phyloP scores from a whole-genome alignment of 2,888 invertebrate species.

The Morpho achilles region DNA sequence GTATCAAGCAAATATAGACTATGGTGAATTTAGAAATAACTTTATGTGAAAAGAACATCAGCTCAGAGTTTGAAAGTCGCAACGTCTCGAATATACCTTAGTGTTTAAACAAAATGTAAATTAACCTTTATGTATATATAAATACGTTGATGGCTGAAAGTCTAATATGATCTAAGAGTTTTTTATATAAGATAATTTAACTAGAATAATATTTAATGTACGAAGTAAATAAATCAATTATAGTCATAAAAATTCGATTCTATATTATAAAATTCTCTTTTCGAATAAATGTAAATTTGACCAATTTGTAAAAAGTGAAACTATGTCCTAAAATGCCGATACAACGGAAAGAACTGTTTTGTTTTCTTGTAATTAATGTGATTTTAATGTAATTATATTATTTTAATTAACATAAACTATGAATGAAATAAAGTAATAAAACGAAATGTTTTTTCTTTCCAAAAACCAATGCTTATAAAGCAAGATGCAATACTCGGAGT shows the following conservation, averaged over 20 bases:
- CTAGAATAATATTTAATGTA: background rate
- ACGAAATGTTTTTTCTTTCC: too few relatives aligned
- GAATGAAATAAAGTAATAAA: too few relatives aligned
- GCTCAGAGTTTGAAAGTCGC: background rate
- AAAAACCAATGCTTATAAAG: too few relatives aligned
- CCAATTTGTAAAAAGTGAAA: slow-evolving; percentile 6
- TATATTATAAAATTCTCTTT: slow-evolving; percentile 1
- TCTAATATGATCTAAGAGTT: background rate
- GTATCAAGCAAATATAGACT: too few relatives aligned
- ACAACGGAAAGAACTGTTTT: too few relatives aligned
- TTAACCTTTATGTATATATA: slow-evolving; percentile 9
- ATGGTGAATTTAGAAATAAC: too few relatives aligned
- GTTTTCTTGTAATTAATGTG: too few relatives aligned
- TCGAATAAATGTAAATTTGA: slow-evolving; percentile 10
- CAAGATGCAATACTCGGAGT: too few relatives aligned
- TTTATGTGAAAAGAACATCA: too few relatives aligned
- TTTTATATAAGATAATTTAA: background rate
- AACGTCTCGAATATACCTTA: background rate
- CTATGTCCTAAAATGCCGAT: too few relatives aligned
- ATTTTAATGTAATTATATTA: too few relatives aligned
- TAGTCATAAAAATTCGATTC: slow-evolving; percentile 1
- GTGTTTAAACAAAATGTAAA: slow-evolving; percentile 3
- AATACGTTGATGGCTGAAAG: slow-evolving; percentile 4
- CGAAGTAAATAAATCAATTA: background rate
- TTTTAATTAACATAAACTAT: too few relatives aligned